Evolutionary conservation across 2,888 invertebrate species (phyloP), one percentile per base, ranked within the genome.

Genomic region (Lepas anatifera): DNA sequence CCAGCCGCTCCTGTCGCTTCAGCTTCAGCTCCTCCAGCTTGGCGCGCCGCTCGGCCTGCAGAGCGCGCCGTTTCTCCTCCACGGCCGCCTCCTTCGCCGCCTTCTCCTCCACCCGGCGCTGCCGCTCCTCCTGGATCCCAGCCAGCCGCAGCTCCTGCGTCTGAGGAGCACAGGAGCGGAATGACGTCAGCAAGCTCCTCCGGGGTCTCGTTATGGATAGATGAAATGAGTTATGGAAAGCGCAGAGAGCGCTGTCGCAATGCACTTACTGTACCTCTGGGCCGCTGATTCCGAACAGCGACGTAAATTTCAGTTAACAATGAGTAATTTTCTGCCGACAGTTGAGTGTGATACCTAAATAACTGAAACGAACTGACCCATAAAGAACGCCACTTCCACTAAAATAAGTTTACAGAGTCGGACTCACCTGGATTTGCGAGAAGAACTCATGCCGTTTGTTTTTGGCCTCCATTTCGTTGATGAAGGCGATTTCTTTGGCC

Each of bases 401-500:
- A n/a, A n/a, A n/a, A n/a, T n/a, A n/a, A n/a, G n/a, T n/a, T n/a
- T n/a, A n/a, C n/a, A n/a, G n/a, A n/a, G n/a, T n/a, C n/a, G 43
- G 88, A 87, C 68, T 68, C 72, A 90, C 88, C 75, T 90, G 88
- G 74, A 89, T 89, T 63, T 89, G 86, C 69, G 90, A 90, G 77
- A 95, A 83, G 77, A 96, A 89, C 80, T 97, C 97, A 77, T 94
- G 89, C 0, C 93, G 83, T 76, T 95, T 89, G 79, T 97, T 95
- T 81, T 95, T 94, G 0, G 95, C 95, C 78, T 96, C 95, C 58
- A 98, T 81, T 75, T 92, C 92, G 79, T 96, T 98, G 71, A 98
- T 98, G 79, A 98, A 98, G 22, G 95, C 95, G 70, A 98, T 97
- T 83, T 99, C 98, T 73, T 93, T 90, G 7, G 95, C 85, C 79